Percentiles rank a stretch among this genome's conserved stretches.
These are phyloP conservation scores for Pteromalus puparum DNA, from an alignment of 1,140 invertebrate genomes.

Conservation along the genomic window DNA sequence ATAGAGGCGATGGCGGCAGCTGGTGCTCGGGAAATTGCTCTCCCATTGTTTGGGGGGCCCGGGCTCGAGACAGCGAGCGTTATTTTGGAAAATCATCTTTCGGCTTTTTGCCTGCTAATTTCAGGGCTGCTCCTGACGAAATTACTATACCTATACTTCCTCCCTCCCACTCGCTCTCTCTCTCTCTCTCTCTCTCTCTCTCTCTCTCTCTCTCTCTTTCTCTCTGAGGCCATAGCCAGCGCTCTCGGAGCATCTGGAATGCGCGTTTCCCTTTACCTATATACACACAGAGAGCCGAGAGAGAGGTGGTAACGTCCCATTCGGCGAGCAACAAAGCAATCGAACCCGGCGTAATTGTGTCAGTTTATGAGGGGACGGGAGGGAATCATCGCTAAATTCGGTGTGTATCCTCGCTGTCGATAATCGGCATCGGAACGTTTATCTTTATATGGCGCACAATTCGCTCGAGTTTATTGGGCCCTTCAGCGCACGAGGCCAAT, in stretches of 20 bases:
- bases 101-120: constrained; percentile 71
- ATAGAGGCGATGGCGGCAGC: constrained; percentile 67
- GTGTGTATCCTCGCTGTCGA: background rate
- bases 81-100: constrained; percentile 73
- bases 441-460: background rate
- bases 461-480: background rate
- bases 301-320: background rate
- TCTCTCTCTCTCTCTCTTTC: background rate
- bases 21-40: constrained; percentile 69
- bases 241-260: constrained; percentile 53
- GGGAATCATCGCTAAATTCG: constrained; percentile 7
- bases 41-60: constrained; percentile 59
- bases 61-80: constrained; percentile 48
- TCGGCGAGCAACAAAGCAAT: constrained; percentile 35
- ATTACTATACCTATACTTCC: constrained; percentile 68
- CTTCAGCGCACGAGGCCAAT: background rate
- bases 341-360: constrained; percentile 27
- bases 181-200: constrained; percentile 8
- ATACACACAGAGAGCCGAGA: background rate
- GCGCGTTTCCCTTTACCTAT: constrained; percentile 13
- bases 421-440: constrained; percentile 12
- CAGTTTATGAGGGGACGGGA: constrained; percentile 12
- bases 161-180: constrained; percentile 31
- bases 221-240: background rate
- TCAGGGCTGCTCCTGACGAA: constrained; percentile 59